Evolutionary conservation across 30 jellyfish, hydroid and myxozoan genomes (phyloP).

Genomic region (Hydractinia symbiolongicarpus): DNA sequence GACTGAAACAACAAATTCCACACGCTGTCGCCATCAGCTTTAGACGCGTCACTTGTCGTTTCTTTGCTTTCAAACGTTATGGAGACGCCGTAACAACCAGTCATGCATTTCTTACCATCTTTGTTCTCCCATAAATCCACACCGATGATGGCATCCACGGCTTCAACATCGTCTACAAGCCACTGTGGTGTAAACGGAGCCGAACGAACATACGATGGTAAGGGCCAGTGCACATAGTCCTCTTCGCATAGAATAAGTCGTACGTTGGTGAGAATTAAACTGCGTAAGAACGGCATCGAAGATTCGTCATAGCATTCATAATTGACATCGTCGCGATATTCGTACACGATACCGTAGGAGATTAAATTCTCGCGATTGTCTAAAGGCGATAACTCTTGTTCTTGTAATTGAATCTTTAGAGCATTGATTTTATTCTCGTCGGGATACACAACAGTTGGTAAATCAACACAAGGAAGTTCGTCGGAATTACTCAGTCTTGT

Average conservation of each 20-base stretch:
- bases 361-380: slow-evolving; percentile 77
- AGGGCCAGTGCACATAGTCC: slow-evolving; percentile 92
- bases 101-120: slow-evolving; percentile 22
- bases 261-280: slow-evolving; percentile 62
- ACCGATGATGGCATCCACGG: slow-evolving; percentile 58
- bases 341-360: slow-evolving; percentile 71
- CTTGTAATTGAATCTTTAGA: slow-evolving; percentile 49
- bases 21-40: slow-evolving; percentile 3
- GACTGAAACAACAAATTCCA: slow-evolving; percentile 79
- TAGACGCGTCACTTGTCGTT: not conserved
- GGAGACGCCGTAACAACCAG: slow-evolving; percentile 33
- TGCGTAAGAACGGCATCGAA: slow-evolving; percentile 39
- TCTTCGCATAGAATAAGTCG: slow-evolving; percentile 86
- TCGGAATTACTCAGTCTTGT: slow-evolving; percentile 8
- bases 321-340: slow-evolving; percentile 17
- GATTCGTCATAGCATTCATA: slow-evolving; percentile 24
- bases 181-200: slow-evolving; percentile 86
- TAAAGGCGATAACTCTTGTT: slow-evolving; percentile 65
- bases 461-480: slow-evolving; percentile 1
- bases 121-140: slow-evolving; percentile 69
- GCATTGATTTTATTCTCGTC: slow-evolving; percentile 85
- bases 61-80: slow-evolving; percentile 21
- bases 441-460: slow-evolving; percentile 55
- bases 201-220: slow-evolving; percentile 62
- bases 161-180: slow-evolving; percentile 73